A percentile compares a stretch with the other conserved stretches of the same genome.
Conservation (phyloP, 2,888 invertebrate species). For the Andrena chrysosceles region DNA sequence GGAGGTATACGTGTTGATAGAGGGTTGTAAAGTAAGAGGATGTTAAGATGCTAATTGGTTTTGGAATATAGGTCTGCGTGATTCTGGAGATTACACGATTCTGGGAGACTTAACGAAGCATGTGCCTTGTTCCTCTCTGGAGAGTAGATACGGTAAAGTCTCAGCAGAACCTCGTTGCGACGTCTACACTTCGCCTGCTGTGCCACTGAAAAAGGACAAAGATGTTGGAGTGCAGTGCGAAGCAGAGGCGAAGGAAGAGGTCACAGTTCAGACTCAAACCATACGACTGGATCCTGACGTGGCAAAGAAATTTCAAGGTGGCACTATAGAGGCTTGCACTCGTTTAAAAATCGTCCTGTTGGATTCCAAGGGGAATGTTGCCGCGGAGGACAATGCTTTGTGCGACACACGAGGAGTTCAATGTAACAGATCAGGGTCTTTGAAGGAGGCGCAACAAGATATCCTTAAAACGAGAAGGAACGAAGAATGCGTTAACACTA, state of each 20-base stretch:
- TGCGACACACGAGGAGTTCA: not conserved
- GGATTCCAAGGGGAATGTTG: not conserved
- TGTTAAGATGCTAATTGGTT: too few species aligned
- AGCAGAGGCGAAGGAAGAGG: not conserved
- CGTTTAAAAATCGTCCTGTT: constrained; percentile 23
- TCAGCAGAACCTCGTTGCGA: not conserved
- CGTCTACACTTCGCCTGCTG: not conserved
- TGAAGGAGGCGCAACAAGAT: constrained; percentile 21
- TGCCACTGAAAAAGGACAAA: not conserved
- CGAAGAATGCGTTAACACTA: constrained; percentile 2
- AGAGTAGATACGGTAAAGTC: not conserved
- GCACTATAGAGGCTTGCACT: constrained; percentile 29
- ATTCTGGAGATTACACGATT: constrained; percentile 20
- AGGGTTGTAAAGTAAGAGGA: too few species aligned
- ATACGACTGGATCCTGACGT: not conserved
- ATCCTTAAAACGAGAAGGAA: not conserved
- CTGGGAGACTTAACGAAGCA: not conserved
- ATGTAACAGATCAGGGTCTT: not conserved
- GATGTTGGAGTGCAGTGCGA: constrained; percentile 6
- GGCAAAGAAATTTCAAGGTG: constrained; percentile 12
- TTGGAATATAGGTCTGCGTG: too few species aligned
- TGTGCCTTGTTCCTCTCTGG: not conserved
- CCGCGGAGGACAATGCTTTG: not conserved
- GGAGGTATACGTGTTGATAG: not conserved
- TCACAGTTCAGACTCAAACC: not conserved